Evolutionary conservation across 92 coral and sea anemone genomes (phyloP), one percentile per base, ranked within the genome.

Genomic region (Porites divaricata): DNA sequence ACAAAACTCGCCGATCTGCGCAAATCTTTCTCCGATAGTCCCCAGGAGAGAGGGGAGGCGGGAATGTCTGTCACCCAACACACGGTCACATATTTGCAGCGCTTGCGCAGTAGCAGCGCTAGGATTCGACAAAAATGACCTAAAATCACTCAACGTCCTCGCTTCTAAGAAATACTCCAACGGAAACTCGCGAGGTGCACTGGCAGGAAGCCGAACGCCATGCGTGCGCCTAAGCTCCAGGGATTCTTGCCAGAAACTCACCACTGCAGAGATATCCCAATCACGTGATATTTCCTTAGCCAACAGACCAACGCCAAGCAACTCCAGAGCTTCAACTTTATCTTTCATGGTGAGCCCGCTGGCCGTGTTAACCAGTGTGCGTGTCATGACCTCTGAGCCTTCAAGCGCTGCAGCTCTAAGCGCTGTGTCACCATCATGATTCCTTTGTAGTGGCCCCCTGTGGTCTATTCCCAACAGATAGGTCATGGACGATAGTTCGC

Each of bases 1-100:
- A 61, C 88, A 86, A 83, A 93, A 93, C 87, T 93, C 96, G 51
- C 96, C 96, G 21, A 93, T 93, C 63, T 93, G 96, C 28, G 96
- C 96, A 74, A 91, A 93, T 25, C 96, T 86, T 59, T 93, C 96
- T 17, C 96, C 96, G 6, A 93, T 92, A 25, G 96, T 93, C n/a
- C 96, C 96, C 63, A 93, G 80, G 25, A 93, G 82, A 49, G 96
- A 88, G 53, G 96, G 96, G 11, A 93, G 92, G 53, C 96, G 96
- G 9, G 96, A 90, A 76, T 93, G 94, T 16, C 80, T 78, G 70
- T 88, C 84, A 11, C 91, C 94, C 41, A 93, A 85, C 17, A 86
- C 91, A 6, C 90, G 92, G 28, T 87, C 89, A 78, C 96, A 93
- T 52, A 93, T 88, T 54, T 93, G 94, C 75, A 93, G 83, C 57